Percentiles rank a stretch among this genome's conserved stretches.
Conservation (phyloP, 2,888 invertebrate genomes). For the Cheilosia vernalis region DNA sequence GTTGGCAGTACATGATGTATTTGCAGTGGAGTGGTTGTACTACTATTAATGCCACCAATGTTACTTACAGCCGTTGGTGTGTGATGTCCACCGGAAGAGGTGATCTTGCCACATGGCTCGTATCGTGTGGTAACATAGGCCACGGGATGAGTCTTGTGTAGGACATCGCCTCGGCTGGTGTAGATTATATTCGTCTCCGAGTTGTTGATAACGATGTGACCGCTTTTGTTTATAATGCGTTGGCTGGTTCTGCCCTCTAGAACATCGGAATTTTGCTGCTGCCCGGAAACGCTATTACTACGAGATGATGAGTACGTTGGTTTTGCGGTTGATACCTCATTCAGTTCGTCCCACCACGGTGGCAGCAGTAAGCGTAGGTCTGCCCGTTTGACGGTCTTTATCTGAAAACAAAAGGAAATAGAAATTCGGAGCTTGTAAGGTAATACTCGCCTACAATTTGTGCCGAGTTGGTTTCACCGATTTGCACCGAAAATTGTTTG, state of each 20-base stretch:
- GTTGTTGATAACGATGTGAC: constrained; percentile 76
- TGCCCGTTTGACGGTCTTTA: constrained; percentile 90
- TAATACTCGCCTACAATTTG: constrained; percentile 61
- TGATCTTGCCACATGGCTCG: constrained; percentile 79
- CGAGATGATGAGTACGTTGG: constrained; percentile 59
- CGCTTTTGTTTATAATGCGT: constrained; percentile 65
- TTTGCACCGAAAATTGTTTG: constrained; percentile 88
- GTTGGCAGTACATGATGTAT: constrained; percentile 82
- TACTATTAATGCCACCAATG: constrained; percentile 67
- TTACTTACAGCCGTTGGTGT: constrained; percentile 71
- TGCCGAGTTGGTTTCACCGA: constrained; percentile 77
- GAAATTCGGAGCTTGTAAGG: neutral
- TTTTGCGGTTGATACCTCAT: constrained; percentile 85
- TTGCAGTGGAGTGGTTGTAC: constrained; percentile 78
- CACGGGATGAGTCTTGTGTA: constrained; percentile 73
- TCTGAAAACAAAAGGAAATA: constrained; percentile 57
- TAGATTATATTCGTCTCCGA: constrained; percentile 78
- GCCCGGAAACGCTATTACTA: constrained; percentile 52
- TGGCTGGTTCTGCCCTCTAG: constrained; percentile 56
- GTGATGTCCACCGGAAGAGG: constrained; percentile 71
- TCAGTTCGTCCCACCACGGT: constrained; percentile 98
- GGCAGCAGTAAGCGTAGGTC: constrained; percentile 95
- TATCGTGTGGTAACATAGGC: constrained; percentile 80
- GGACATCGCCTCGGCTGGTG: constrained; percentile 66
- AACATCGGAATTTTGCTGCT: constrained; percentile 52